Percentiles rank a stretch among this genome's conserved stretches.
phyloP scores from a whole-genome alignment of 2,888 invertebrate species.

The Augiades crinisus region DNA sequence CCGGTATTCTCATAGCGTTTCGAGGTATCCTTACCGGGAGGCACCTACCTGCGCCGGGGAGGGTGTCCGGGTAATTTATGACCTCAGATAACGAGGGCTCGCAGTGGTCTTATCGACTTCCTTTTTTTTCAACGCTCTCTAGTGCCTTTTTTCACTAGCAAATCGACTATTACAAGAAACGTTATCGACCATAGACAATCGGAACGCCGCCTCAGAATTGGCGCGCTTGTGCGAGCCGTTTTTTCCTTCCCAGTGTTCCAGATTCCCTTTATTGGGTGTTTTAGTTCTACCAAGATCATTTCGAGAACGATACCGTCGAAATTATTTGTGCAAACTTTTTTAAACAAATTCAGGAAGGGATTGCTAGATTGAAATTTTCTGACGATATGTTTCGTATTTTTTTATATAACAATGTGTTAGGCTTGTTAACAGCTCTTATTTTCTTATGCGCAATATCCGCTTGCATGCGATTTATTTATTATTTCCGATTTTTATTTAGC shows the following conservation, averaged over 20 bases:
- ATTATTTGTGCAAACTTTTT: too few species aligned
- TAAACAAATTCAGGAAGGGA: too few species aligned
- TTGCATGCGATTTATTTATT: too few species aligned
- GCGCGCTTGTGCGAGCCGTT: conserved; percentile 30
- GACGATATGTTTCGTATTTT: too few species aligned
- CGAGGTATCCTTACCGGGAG: conserved; percentile 51
- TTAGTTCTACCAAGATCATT: neutral
- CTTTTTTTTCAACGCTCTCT: conserved; percentile 66
- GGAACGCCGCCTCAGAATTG: conserved; percentile 36
- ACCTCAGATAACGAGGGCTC: conserved; percentile 77
- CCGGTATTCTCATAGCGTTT: conserved; percentile 64
- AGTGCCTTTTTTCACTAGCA: conserved; percentile 68
- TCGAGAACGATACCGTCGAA: neutral
- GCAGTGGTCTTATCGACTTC: conserved; percentile 76
- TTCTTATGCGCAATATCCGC: too few species aligned
- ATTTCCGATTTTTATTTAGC: too few species aligned
- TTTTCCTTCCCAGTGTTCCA: neutral
- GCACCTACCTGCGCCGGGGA: conserved; percentile 67
- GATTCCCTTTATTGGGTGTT: neutral
- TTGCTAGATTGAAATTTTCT: too few species aligned
- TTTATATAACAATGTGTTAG: too few species aligned
- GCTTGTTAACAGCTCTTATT: too few species aligned
- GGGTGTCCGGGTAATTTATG: conserved; percentile 78
- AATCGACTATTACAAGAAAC: conserved; percentile 65
- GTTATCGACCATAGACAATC: conserved; percentile 64